These are phyloP conservation scores for Sarcophaga bullata DNA, from an alignment of 1,140 invertebrate species.

Conservation along the genomic window DNA sequence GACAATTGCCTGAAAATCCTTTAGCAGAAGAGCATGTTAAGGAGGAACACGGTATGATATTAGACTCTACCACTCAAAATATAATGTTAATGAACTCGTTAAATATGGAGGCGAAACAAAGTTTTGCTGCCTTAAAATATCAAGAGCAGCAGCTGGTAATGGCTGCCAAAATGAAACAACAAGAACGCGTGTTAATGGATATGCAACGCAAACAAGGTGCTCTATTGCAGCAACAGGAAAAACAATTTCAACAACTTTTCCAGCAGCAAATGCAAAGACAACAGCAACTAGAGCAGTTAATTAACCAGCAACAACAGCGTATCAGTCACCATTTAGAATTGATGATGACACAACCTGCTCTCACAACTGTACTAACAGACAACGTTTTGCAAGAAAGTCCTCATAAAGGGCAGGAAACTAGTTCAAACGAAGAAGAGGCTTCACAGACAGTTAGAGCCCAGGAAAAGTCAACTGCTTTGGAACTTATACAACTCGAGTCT, in stretches of 20 bases:
- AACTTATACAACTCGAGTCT: conserved; percentile 58
- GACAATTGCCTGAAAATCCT: not conserved
- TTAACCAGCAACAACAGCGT: conserved; percentile 67
- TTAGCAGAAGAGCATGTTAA: not conserved
- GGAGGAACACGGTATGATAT: not conserved
- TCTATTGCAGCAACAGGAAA: conserved; percentile 65
- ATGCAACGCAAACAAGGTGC: conserved; percentile 67
- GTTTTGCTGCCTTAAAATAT: conserved; percentile 65
- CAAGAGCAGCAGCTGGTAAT: conserved; percentile 68
- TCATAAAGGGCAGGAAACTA: not conserved
- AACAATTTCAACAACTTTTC: conserved; percentile 66
- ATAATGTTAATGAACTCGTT: conserved; percentile 55
- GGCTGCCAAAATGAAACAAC: conserved; percentile 68
- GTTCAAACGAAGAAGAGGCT: not conserved
- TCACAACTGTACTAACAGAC: not conserved
- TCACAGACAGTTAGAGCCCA: not conserved
- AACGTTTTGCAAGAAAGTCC: not conserved
- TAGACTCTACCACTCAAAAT: conserved; percentile 46
- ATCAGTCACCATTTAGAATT: conserved; percentile 69
- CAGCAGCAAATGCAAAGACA: conserved; percentile 67
- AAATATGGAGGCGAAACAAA: conserved; percentile 64
- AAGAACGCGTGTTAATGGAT: conserved; percentile 66
- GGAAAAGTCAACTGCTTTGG: conserved; percentile 11
- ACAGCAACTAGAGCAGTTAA: conserved; percentile 67
- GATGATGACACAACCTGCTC: conserved; percentile 63